Evolutionary conservation across 2,888 invertebrate genomes (phyloP).

Genomic region (Cyclophora punctaria): DNA sequence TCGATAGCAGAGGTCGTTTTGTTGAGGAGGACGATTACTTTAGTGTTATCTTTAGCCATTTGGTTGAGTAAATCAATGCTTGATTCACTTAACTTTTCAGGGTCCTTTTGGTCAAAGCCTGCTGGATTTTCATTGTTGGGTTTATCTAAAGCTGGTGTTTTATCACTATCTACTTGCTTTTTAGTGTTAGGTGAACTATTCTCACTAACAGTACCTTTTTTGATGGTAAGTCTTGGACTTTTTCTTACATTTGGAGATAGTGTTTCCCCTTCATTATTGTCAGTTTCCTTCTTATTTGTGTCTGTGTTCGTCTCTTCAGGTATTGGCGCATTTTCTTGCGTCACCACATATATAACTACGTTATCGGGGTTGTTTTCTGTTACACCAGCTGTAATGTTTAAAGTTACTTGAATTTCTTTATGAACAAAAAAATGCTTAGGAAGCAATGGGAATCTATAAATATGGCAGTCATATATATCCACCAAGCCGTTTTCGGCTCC

Average conservation of each 20-base stretch:
- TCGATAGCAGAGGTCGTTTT: constrained; percentile 41
- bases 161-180: no score
- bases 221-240: constrained; percentile 34
- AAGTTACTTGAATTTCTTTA: no score
- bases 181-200: no score
- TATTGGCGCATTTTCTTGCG: constrained; percentile 25
- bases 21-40: constrained; percentile 28
- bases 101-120: constrained; percentile 1
- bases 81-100: neutral
- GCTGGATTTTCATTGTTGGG: no score
- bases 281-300: constrained; percentile 15
- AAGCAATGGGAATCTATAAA: no score
- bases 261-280: constrained; percentile 13
- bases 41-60: constrained; percentile 11
- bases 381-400: constrained; percentile 28
- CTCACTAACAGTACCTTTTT: neutral
- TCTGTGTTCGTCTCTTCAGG: constrained; percentile 24
- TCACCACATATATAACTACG: constrained; percentile 14
- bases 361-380: constrained; percentile 21
- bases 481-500: no score
- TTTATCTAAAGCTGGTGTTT: no score
- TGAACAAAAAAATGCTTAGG: no score
- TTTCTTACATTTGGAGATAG: constrained; percentile 20
- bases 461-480: no score
- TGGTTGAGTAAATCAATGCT: no score